phyloP scores from a whole-genome alignment of 2,888 invertebrate genomes.

The Ormyrus labotus region DNA sequence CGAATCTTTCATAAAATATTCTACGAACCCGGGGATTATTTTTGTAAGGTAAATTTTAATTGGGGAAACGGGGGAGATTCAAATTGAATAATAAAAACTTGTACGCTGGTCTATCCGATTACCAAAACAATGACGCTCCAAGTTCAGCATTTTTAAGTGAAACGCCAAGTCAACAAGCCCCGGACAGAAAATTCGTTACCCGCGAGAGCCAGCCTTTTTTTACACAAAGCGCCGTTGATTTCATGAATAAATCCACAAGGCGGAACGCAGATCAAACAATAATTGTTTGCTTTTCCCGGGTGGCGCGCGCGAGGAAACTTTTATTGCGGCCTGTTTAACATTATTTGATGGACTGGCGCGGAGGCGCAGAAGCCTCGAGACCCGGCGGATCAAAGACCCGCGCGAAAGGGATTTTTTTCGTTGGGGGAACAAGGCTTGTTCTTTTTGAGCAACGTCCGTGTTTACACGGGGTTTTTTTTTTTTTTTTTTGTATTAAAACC shows the following conservation, averaged over 20 bases:
- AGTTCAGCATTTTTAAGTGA: too few relatives aligned
- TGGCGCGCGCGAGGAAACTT: constrained; percentile 5
- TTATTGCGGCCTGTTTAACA: constrained; percentile 25
- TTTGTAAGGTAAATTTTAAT: too few relatives aligned
- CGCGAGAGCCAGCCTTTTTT: neutral
- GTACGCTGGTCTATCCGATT: too few relatives aligned
- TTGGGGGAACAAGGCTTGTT: neutral
- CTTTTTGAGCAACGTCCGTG: too few relatives aligned
- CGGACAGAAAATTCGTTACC: neutral
- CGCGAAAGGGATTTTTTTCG: neutral
- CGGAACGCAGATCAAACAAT: constrained; percentile 44
- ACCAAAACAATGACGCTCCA: too few relatives aligned
- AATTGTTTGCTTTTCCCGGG: constrained; percentile 38
- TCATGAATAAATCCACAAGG: constrained; percentile 42
- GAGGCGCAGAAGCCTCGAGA: neutral
- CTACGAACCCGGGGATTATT: too few relatives aligned
- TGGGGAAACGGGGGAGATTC: too few relatives aligned
- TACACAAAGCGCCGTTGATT: constrained; percentile 4
- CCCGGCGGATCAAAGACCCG: constrained; percentile 16
- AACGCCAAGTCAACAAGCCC: neutral
- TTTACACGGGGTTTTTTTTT: neutral
- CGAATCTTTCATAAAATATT: too few relatives aligned
- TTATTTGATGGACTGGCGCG: constrained; percentile 20
- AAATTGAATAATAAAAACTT: too few relatives aligned
- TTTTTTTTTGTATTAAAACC: neutral